These are phyloP conservation scores for Pseudachorutes palmiensis DNA, from an alignment of 1,140 invertebrate species.

Conservation along the genomic window DNA sequence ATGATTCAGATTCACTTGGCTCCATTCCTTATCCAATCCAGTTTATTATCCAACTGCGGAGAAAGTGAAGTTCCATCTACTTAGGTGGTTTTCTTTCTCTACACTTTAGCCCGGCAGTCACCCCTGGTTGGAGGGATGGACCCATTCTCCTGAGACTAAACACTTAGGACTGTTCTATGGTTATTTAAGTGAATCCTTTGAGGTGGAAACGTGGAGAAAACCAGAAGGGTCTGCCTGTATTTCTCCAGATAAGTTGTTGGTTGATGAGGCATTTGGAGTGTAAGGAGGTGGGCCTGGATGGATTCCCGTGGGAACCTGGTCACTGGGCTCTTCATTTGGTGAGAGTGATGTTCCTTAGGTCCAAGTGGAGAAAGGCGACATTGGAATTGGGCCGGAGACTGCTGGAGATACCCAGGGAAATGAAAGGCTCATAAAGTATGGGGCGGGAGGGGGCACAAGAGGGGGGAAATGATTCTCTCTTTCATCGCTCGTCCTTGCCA, in stretches of 20 bases:
- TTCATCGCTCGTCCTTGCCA: conserved; percentile 7
- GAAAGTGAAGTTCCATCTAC: neutral
- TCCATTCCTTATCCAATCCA: neutral
- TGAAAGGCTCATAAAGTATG: conserved; percentile 5
- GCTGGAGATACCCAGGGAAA: neutral
- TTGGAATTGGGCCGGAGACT: neutral
- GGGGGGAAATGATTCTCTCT: neutral
- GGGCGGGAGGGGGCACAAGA: neutral
- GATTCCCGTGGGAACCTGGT: conserved; percentile 4
- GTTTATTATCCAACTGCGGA: conserved; percentile 10
- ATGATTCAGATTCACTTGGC: conserved; percentile 1
- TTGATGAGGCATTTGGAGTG: neutral
- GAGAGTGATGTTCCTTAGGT: neutral
- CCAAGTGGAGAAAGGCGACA: neutral
- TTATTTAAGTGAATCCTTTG: too few relatives aligned
- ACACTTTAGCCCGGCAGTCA: neutral
- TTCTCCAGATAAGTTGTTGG: neutral
- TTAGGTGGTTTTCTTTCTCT: neutral
- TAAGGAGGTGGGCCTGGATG: neutral
- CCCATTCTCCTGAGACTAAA: too few relatives aligned
- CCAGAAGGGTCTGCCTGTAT: neutral
- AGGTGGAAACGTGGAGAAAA: too few relatives aligned
- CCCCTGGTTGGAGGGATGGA: neutral
- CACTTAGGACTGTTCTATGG: too few relatives aligned
- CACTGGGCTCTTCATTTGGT: neutral